Conservation (phyloP, 2,113 vertebrate genomes). For the Carlito syrichta region DNA sequence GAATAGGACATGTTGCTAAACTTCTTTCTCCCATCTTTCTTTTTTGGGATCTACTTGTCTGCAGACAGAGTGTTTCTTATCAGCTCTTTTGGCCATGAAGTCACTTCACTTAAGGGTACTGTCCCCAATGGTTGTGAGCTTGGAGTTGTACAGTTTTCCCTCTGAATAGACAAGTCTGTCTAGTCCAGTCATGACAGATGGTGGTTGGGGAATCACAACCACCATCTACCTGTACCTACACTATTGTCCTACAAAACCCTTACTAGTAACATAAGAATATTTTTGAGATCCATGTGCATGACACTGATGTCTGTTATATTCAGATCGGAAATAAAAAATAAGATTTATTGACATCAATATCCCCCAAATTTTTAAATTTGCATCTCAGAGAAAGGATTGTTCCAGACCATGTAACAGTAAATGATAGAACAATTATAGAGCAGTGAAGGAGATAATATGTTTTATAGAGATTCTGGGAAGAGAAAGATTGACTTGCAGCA, state of each 20-base stretch:
- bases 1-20: neutral
- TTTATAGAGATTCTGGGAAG: neutral
- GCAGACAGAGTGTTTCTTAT: neutral
- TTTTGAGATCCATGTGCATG: neutral
- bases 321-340: neutral
- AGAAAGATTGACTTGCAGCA: neutral
- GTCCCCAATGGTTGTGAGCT: neutral
- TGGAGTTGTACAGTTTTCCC: neutral
- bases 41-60: neutral
- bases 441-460: neutral
- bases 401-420: neutral
- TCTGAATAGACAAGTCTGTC: neutral
- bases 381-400: neutral
- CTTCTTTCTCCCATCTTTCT: neutral
- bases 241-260: neutral
- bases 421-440: neutral
- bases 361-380: neutral
- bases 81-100: neutral
- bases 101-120: neutral
- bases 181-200: neutral
- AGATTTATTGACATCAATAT: neutral
- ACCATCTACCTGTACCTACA: neutral
- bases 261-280: neutral
- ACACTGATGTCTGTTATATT: neutral
- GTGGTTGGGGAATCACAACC: neutral